phyloP scores from a whole-genome alignment of 2,113 vertebrate genomes.

The Nibea albiflora region DNA sequence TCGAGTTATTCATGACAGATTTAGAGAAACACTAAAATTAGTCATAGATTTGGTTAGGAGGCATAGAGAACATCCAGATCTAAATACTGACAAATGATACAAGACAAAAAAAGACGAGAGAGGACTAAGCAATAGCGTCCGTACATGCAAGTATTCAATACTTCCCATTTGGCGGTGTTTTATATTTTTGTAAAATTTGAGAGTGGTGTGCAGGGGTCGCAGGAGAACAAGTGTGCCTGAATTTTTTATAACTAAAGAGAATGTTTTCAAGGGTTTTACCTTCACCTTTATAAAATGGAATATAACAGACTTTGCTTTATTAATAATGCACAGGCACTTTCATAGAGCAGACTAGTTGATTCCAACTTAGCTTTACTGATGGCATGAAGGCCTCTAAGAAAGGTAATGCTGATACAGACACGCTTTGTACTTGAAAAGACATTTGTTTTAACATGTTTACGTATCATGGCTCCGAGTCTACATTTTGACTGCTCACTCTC shows the following conservation, averaged over 20 bases:
- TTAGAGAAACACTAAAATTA: background rate
- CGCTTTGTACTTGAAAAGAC: background rate
- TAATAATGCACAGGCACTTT: slow-evolving; percentile 71
- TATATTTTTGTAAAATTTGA: background rate
- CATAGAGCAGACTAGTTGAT: slow-evolving; percentile 56
- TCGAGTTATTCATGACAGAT: background rate
- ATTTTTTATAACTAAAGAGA: slow-evolving; percentile 27
- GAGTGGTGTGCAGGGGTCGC: slow-evolving; percentile 25
- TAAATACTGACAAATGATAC: background rate
- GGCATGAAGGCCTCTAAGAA: slow-evolving; percentile 31
- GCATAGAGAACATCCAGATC: background rate
- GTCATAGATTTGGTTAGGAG: background rate
- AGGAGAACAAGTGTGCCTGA: slow-evolving; percentile 7
- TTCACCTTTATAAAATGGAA: slow-evolving; percentile 49
- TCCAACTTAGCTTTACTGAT: slow-evolving; percentile 51
- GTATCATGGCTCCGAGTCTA: background rate
- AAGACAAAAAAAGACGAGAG: background rate
- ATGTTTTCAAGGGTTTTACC: slow-evolving; percentile 38
- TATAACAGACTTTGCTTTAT: slow-evolving; percentile 46
- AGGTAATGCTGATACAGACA: background rate
- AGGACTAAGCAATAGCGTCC: background rate
- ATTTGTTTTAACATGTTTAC: slow-evolving; percentile 18
- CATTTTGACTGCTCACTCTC: background rate
- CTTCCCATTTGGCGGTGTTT: background rate
- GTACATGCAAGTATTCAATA: background rate